Evolutionary conservation across 1,140 invertebrate species (phyloP), one percentile per base, ranked within the genome.

Genomic region (Latrodectus geometricus): DNA sequence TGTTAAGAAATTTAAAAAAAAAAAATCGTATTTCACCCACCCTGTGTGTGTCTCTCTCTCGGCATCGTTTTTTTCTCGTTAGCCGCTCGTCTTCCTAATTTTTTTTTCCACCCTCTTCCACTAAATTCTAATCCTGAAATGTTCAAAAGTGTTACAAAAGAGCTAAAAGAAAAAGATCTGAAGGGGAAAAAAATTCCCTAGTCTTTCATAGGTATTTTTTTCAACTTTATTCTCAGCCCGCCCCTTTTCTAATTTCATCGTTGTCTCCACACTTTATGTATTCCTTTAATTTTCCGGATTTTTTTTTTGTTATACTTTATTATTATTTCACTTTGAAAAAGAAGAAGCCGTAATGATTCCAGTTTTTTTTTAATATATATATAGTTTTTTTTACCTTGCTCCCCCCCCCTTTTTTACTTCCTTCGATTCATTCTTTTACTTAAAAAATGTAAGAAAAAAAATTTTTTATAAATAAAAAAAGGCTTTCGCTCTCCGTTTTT

Each of bases 61-160:
- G 54, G 20, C 23, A 72, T 77, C 77, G 73, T 84, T 86, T 86
- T 85, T 85, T 86, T 86, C 83, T 86, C 83, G 83, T 86, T 86
- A 86, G 83, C 75, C 65, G 83, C 65, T 84, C 81, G 73, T 84
- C 72, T 70, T 66, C 15, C 48, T 66, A 68, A 74, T 73, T 76
- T 21, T 20, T n/a, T n/a, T 74, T 70, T 12, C 70, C 70, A 54
- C 61, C 61, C 76, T 54, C 21, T n/a, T 65, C 54, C 20, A 61
- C 56, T 72, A 81, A 81, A 79, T 74, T 78, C 83, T 86, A 86
- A 86, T 86, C 83, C 85, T 74, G 70, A 87, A 87, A 87, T 87
- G 85, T 87, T 87, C 77, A 65, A 75, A 87, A 87, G 77, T 87
- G 85, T 87, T 87, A 87, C 85, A 87, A 79, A 87, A 80, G 70